A percentile compares a stretch with the other conserved stretches of the same genome.
Conservation (phyloP, 2,888 invertebrate genomes). For the Drosophila peninsularis region DNA sequence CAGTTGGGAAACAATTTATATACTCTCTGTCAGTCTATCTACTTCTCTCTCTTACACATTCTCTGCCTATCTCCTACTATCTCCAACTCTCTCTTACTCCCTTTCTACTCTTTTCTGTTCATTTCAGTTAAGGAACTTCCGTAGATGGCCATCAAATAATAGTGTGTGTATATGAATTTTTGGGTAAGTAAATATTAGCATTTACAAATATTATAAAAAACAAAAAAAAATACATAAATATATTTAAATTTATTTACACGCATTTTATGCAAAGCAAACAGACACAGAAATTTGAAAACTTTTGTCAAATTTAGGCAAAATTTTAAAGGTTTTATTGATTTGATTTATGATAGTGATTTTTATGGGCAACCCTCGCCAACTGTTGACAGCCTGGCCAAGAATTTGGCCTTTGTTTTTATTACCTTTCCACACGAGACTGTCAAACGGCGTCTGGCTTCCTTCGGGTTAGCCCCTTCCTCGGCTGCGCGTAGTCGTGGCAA, state of each 20-base stretch:
- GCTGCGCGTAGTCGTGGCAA: constrained; percentile 35
- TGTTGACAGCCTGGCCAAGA: constrained; percentile 52
- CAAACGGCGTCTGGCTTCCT: constrained; percentile 34
- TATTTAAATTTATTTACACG: too few relatives aligned
- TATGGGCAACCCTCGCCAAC: constrained; percentile 44
- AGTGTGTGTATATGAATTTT: constrained; percentile 3
- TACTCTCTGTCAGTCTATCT: neutral
- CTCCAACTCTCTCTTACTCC: neutral
- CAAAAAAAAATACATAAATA: neutral
- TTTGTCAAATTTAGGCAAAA: neutral
- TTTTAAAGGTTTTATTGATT: neutral
- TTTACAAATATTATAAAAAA: neutral
- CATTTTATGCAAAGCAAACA: neutral
- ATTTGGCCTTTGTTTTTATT: constrained; percentile 57
- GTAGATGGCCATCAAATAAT: neutral
- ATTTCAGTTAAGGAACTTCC: constrained; percentile 7
- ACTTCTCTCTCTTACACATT: neutral
- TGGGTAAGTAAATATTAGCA: constrained; percentile 5
- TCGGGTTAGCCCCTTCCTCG: too few relatives aligned
- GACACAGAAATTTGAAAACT: neutral
- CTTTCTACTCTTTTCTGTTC: neutral
- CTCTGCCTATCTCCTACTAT: neutral
- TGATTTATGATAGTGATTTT: constrained; percentile 8
- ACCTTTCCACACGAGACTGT: constrained; percentile 58
- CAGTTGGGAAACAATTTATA: neutral